A percentile compares a stretch with the other conserved stretches of the same genome.
phyloP scores from a whole-genome alignment of 2,797 vertebrate species.

The Coracias cyanogaster region DNA sequence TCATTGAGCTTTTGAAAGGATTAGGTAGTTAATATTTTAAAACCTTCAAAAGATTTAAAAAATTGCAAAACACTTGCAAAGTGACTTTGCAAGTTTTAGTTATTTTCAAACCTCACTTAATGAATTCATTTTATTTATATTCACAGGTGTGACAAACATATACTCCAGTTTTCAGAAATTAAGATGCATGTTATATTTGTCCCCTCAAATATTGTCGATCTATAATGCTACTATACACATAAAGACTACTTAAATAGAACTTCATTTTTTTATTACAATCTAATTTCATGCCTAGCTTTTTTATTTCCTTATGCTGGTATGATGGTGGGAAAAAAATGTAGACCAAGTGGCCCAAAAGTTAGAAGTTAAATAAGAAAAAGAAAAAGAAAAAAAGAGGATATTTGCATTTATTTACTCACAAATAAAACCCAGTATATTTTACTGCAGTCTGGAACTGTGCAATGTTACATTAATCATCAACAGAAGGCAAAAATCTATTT shows the following conservation, averaged over 20 bases:
- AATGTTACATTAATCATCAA: conserved; percentile 21
- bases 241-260: not conserved
- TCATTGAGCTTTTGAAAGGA: not conserved
- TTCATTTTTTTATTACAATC: conserved; percentile 10
- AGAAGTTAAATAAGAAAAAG: not conserved
- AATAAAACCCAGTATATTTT: not conserved
- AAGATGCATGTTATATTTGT: not conserved
- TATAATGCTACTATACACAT: not conserved
- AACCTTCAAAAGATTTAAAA: not conserved
- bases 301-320: not conserved
- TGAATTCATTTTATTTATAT: not conserved
- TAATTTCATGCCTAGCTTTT: not conserved
- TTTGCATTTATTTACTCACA: conserved; percentile 36
- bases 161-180: not conserved
- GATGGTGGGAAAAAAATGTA: not conserved
- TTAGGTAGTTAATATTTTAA: not conserved
- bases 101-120: not conserved
- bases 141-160: not conserved
- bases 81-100: not conserved
- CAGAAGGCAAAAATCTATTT: conserved; percentile 44
- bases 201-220: not conserved
- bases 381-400: not conserved
- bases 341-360: not conserved
- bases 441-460: not conserved
- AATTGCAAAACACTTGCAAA: not conserved